Percentiles rank a stretch among this genome's conserved stretches.
Conservation (phyloP, 2,113 vertebrate genomes). For the Laterallus jamaicensis region DNA sequence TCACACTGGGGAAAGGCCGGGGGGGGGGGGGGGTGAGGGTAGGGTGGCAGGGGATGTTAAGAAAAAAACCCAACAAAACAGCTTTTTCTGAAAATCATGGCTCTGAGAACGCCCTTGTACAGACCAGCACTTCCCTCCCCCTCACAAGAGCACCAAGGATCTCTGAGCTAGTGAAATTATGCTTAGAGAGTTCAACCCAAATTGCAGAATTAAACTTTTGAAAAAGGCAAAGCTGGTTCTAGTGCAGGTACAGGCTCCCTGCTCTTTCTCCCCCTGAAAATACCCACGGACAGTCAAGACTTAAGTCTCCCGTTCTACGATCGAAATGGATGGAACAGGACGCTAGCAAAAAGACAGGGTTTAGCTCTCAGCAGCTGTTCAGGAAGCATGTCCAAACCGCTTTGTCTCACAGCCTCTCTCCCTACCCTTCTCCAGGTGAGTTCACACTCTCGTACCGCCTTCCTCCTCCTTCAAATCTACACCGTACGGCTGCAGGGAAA, state of each 20-base stretch:
- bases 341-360: not conserved
- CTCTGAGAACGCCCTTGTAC: not conserved
- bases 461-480: not conserved
- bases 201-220: not conserved
- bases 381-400: not conserved
- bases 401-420: not conserved
- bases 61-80: not conserved
- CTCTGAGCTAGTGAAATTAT: not conserved
- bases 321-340: not conserved
- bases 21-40: rapidly evolving
- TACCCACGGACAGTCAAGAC: not conserved
- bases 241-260: not conserved
- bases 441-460: not conserved
- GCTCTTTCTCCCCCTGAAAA: not conserved
- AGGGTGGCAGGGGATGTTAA: not conserved
- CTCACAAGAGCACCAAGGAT: not conserved
- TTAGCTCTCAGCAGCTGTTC: not conserved
- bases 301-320: not conserved
- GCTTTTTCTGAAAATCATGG: not conserved
- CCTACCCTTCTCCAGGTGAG: not conserved
- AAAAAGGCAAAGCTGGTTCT: not conserved
- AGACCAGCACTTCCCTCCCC: not conserved
- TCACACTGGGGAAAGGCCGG: too few relatives aligned
- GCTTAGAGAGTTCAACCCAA: not conserved
- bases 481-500: not conserved